These are phyloP conservation scores for Nasonia longicornis DNA, from an alignment of 1,140 invertebrate genomes.

Conservation along the genomic window DNA sequence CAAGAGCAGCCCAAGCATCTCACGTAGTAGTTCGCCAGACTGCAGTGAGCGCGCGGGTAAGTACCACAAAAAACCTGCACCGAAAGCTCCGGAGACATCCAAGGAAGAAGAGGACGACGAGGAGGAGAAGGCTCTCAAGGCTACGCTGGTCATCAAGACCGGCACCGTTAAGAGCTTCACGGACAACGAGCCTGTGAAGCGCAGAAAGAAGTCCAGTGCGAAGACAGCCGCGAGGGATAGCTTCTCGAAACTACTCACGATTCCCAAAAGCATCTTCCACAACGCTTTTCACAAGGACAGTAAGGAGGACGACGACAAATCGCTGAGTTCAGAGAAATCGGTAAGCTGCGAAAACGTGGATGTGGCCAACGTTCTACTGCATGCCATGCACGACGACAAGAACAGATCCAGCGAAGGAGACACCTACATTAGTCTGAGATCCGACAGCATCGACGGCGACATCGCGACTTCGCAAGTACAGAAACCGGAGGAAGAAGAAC, in stretches of 20 bases:
- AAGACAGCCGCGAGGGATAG: conserved; percentile 55
- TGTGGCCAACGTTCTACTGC: conserved; percentile 41
- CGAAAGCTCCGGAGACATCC: conserved; percentile 52
- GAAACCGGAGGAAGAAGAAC: conserved; percentile 6
- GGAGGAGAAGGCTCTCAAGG: conserved; percentile 58
- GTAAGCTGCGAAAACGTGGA: conserved; percentile 53
- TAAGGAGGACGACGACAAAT: conserved; percentile 48
- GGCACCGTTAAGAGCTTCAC: conserved; percentile 61
- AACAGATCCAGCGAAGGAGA: conserved; percentile 32
- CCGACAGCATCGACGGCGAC: conserved; percentile 40
- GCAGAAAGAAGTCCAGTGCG: conserved; percentile 46
- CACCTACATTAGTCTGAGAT: conserved; percentile 46
- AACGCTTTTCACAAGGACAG: conserved; percentile 60
- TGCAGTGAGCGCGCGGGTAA: conserved; percentile 59
- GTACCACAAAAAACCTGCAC: conserved; percentile 66
- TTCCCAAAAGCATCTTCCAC: conserved; percentile 64
- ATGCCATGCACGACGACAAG: conserved; percentile 12
- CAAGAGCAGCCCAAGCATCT: conserved; percentile 47
- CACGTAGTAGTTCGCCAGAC: conserved; percentile 49
- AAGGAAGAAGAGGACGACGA: conserved; percentile 47
- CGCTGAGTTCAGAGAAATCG: conserved; percentile 42
- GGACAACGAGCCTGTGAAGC: conserved; percentile 42
- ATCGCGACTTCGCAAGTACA: background rate
- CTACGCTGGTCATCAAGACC: conserved; percentile 64
- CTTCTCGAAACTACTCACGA: conserved; percentile 61